Conservation (phyloP, 1,140 invertebrate species). For the Olivierus martensii region DNA sequence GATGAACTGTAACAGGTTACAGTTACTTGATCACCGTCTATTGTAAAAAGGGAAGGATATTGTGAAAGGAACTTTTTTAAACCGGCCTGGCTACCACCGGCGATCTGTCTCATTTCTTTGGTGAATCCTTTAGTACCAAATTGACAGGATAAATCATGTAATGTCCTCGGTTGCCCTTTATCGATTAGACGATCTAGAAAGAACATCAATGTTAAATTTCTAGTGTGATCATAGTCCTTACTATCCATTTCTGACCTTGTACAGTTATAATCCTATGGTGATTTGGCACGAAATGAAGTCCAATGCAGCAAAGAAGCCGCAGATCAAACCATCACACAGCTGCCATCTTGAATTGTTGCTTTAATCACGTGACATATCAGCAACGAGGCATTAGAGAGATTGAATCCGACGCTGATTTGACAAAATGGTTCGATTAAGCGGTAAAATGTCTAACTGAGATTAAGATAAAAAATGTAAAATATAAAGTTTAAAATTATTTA, state of each 20-base stretch:
- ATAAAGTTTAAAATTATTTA: too few species aligned
- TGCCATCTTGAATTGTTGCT: too few species aligned
- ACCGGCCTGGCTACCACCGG: slow-evolving; percentile 83
- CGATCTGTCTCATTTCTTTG: slow-evolving; percentile 72
- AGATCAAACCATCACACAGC: too few species aligned
- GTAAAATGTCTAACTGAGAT: too few species aligned
- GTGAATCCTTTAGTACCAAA: slow-evolving; percentile 92
- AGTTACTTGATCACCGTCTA: slow-evolving; percentile 78
- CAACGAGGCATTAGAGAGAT: too few species aligned
- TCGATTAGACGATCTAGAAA: slow-evolving; percentile 90
- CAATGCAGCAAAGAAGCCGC: too few species aligned
- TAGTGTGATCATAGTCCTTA: slow-evolving; percentile 79
- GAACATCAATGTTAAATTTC: slow-evolving; percentile 88
- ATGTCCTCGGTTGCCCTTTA: slow-evolving; percentile 73
- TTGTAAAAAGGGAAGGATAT: slow-evolving; percentile 79
- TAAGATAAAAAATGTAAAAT: too few species aligned
- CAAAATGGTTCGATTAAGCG: too few species aligned
- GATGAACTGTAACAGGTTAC: slow-evolving; percentile 13
- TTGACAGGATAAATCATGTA: slow-evolving; percentile 92
- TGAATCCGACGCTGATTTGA: too few species aligned
- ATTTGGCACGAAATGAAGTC: too few species aligned
- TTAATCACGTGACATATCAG: too few species aligned
- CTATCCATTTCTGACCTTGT: slow-evolving; percentile 53
- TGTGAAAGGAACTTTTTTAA: slow-evolving; percentile 72
- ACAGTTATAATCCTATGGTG: too few species aligned